phyloP scores from a whole-genome alignment of 2,888 invertebrate genomes.

The Philonicus albiceps region DNA sequence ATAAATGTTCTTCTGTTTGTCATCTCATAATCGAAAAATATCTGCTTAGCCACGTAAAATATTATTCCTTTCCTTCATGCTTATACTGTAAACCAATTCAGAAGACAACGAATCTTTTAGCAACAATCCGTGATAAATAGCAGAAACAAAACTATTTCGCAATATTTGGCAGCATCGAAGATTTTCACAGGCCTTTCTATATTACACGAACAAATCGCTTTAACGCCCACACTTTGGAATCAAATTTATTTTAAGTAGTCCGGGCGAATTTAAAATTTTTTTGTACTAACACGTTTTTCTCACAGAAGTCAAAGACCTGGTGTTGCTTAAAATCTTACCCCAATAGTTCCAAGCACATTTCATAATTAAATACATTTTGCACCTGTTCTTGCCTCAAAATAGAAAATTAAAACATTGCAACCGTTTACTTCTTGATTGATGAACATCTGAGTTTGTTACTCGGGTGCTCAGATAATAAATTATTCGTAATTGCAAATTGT shows the following conservation, averaged over 20 bases:
- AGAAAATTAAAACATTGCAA: not conserved
- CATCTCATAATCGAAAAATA: not conserved
- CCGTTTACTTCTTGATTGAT: not conserved
- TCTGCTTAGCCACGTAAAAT: not conserved
- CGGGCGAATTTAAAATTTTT: not conserved
- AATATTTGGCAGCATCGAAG: not conserved
- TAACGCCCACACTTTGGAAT: not conserved
- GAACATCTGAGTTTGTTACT: not conserved
- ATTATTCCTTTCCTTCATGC: not conserved
- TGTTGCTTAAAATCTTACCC: not conserved
- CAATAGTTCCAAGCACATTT: not conserved
- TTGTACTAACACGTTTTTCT: not conserved
- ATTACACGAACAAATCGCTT: not conserved
- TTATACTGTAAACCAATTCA: not conserved
- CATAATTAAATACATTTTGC: not conserved
- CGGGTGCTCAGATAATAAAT: not conserved
- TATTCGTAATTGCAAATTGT: not conserved
- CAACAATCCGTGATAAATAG: not conserved
- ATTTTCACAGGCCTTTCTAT: not conserved
- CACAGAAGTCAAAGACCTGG: slow-evolving; percentile 16
- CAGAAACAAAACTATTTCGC: not conserved
- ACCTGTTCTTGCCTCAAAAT: slow-evolving; percentile 21
- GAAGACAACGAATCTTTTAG: not conserved
- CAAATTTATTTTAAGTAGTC: not conserved
- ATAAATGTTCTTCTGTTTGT: too few species aligned